Conservation (phyloP, 92 coral and sea anemone species). For the Galaxea fascicularis region DNA sequence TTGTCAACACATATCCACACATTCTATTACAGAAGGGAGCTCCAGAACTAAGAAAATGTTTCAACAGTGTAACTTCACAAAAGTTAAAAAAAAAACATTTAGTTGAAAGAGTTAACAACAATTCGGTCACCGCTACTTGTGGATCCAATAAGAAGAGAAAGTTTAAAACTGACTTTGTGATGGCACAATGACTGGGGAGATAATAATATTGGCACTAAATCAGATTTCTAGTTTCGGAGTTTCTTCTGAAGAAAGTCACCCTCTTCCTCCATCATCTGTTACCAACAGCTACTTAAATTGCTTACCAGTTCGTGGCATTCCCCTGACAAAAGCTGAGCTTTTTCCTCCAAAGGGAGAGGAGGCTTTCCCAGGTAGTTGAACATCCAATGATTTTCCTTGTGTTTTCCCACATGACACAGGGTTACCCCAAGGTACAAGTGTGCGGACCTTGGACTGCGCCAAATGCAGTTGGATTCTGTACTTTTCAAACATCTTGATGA, state of each 20-base stretch:
- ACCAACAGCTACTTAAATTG: background rate
- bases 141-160: too few species aligned
- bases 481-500: constrained; percentile 45
- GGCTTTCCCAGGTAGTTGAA: background rate
- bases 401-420: constrained; percentile 34
- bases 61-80: too few species aligned
- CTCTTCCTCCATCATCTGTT: background rate
- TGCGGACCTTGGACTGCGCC: constrained; percentile 30
- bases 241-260: background rate
- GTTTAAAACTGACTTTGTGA: too few species aligned
- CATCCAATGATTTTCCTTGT: constrained; percentile 29
- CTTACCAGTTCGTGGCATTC: constrained; percentile 25
- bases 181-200: too few species aligned
- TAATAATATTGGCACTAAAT: too few species aligned
- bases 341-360: background rate
- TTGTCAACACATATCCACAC: too few species aligned
- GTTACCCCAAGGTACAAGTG: constrained; percentile 34
- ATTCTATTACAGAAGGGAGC: too few species aligned
- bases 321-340: background rate
- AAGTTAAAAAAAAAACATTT: too few species aligned
- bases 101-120: too few species aligned
- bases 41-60: too few species aligned
- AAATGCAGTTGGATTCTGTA: constrained; percentile 17
- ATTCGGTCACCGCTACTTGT: too few species aligned
- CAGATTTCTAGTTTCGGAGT: too few species aligned